Evolutionary conservation across 2,888 invertebrate species (phyloP), one percentile per base, ranked within the genome.

Genomic region (Eupithecia exiguata): DNA sequence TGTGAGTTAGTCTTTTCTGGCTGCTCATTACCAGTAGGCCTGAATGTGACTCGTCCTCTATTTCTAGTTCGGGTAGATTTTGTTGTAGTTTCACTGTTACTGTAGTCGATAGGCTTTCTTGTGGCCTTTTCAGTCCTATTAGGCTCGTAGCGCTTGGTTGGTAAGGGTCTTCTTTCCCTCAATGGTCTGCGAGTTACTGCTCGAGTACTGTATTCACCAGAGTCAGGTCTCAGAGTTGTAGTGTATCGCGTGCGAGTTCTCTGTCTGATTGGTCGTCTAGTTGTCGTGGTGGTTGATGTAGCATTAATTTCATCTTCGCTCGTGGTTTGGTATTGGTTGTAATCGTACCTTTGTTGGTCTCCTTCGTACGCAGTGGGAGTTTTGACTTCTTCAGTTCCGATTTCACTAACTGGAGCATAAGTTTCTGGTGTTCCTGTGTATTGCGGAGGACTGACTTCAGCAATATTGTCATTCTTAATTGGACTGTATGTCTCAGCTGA

Each of bases 21-120:
- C 10, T 91, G 92, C 65, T 94, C 92, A 71, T 86, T 89, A 49
- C 95, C 94, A 12, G 89, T 83, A 12, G 91, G 85, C 80, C 92
- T 95, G 80, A 90, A 96, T 74, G 95, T 95, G 6, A 94, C 85
- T 35, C 94, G 91, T 3, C 96, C 96, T 82, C 96, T 89, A 1
- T 87, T 92, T 82, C 95, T 91, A 18, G 87, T 84, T 80, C 92
- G 91, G 14, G 85, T 77, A 63, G 87, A 84, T 82, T 90, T 91
- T 1, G 92, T 92, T 21, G 92, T 90, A 71, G 85, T 89, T 83
- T 94, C 94, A 62, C 79, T 73, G 36, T 72, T 74, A 40, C 49
- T 76, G 46, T 77, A 83, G 30, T 80, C 89, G 14, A 81, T 46
- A 10, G 88, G 85, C 78, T 88, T 91, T 66, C 81, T 86, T 5